Base-by-base conservation (phyloP, 1,140 invertebrate species). In the Calephelis nemesis region DNA sequence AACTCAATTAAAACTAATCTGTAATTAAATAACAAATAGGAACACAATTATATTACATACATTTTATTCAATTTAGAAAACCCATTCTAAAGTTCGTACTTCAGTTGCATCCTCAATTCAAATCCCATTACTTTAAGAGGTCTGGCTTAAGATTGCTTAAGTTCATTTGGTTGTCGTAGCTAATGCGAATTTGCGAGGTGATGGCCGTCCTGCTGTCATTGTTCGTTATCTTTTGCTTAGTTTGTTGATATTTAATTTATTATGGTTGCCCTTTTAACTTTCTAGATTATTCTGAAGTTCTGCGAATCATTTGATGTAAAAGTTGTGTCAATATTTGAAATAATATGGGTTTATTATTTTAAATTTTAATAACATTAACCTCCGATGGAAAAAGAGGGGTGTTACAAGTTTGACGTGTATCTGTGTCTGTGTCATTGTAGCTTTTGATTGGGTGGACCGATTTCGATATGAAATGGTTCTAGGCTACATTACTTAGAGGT, bases 51-150 rank as follows among this genome's bases (percentile, higher is more conserved):
- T 30, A 3, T 30, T 30, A 2, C 3, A 30, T 3, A 30, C 30
- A 30, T 30, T 30, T 30, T 30, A 30, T 30, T 30, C 30, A 30
- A 30, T 30, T 30, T 30, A 30, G 1, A 48, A 71, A 71, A 71
- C 11, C 9, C n/a, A 64, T 64, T 62, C 45, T 72, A 72, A 72
- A 69, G 48, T 65, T 65, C 69, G 50, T 19, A 68, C 62, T 69
- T 69, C 67, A 66, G 65, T 49, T 74, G 71, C 75, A 67, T 47
- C 71, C 70, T 62, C 62, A 47, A 73, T 75, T 69, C 76, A 79
- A 84, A 81, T 81, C 76, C 82, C 82, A 85, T 85, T 85, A 80
- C 76, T 82, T 79, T 84, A 77, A 70, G 76, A 77, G 72, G 77
- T 77, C 76, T 77, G 65, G 42, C 65, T 80, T 79, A 80, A 82